Conservation (phyloP, 1,140 invertebrate genomes). For the Coelopa frigida region DNA sequence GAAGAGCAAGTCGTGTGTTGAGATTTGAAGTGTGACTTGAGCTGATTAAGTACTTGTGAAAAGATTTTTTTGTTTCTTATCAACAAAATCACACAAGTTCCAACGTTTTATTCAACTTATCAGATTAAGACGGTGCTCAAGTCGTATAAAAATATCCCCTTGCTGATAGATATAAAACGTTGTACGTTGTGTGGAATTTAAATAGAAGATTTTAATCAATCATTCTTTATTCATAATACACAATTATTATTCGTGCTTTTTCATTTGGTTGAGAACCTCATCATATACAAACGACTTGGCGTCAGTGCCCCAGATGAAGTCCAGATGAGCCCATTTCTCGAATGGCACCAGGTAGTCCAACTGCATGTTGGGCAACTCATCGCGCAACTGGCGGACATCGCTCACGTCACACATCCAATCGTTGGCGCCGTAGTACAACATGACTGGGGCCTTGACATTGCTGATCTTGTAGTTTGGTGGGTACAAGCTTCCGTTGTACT, state of each 20-base stretch:
- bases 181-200: too few species aligned
- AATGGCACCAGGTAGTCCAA: conserved; percentile 42
- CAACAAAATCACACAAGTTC: too few species aligned
- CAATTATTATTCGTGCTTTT: conserved; percentile 22
- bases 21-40: too few species aligned
- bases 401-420: conserved; percentile 52
- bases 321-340: conserved; percentile 49
- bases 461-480: conserved; percentile 50
- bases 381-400: conserved; percentile 44
- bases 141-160: too few species aligned
- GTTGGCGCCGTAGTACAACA: conserved; percentile 54
- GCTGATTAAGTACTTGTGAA: too few species aligned
- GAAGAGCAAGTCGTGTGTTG: too few species aligned
- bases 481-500: conserved; percentile 41
- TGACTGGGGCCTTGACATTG: conserved; percentile 47
- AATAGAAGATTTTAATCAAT: too few species aligned
- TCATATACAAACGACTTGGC: conserved; percentile 45
- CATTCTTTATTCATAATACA: too few species aligned
- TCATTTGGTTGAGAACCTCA: conserved; percentile 36
- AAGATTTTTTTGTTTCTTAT: too few species aligned
- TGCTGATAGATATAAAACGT: too few species aligned
- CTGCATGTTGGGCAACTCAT: conserved; percentile 33
- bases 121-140: too few species aligned
- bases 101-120: too few species aligned
- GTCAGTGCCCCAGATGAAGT: conserved; percentile 49